Percentiles rank a stretch among this genome's conserved stretches.
phyloP scores from a whole-genome alignment of 2,113 vertebrate genomes.

The Lonchura striata region DNA sequence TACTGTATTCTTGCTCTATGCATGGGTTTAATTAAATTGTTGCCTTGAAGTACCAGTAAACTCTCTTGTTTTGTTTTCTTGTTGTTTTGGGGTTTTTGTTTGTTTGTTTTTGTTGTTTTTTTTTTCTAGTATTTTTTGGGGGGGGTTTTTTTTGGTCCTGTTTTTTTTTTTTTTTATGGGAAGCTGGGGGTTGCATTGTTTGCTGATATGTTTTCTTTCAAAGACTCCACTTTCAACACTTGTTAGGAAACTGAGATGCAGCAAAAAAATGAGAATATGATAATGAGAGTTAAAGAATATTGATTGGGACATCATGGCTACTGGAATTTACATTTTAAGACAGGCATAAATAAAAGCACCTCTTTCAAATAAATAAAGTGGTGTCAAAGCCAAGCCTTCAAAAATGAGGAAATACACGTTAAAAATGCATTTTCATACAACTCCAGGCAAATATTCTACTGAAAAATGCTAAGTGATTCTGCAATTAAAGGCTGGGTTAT shows the following conservation, averaged over 20 bases:
- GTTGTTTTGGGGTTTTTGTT: fast-evolving
- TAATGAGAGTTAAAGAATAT: background rate
- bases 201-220: background rate
- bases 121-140: background rate
- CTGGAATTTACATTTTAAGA: background rate
- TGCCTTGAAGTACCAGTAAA: background rate
- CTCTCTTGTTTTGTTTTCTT: background rate
- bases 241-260: background rate
- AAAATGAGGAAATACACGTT: background rate
- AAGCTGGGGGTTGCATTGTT: background rate
- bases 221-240: background rate
- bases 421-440: background rate
- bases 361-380: background rate
- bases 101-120: no score
- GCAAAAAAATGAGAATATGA: background rate
- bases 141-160: fast-evolving
- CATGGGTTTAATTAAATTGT: background rate
- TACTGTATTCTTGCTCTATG: background rate
- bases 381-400: background rate
- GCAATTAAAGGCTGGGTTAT: background rate
- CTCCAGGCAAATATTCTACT: background rate
- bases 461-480: background rate
- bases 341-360: background rate
- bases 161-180: fast-evolving
- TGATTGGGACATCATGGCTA: background rate